Evolutionary conservation across 2,888 invertebrate species (phyloP).

Genomic region (Deroplatys truncata): DNA sequence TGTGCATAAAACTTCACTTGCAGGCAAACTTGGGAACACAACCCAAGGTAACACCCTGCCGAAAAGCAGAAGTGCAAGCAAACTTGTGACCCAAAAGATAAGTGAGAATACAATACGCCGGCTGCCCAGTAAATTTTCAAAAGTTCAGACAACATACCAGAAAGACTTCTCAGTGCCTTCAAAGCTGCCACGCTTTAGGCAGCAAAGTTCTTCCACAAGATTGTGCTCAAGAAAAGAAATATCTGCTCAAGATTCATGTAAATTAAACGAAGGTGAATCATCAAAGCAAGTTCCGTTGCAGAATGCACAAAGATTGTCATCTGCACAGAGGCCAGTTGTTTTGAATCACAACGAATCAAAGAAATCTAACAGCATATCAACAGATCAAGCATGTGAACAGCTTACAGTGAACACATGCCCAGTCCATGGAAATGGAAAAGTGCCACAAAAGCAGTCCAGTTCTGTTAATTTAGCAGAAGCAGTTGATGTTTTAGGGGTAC

Average conservation of each 20-base stretch:
- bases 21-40: neutral
- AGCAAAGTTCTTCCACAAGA: neutral
- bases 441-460: neutral
- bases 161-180: neutral
- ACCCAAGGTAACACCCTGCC: neutral
- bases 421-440: neutral
- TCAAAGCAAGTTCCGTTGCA: neutral
- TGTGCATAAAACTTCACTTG: neutral
- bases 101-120: neutral
- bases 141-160: neutral
- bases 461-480: neutral
- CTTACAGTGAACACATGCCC: neutral
- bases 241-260: neutral
- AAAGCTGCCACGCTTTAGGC: neutral
- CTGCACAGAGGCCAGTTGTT: neutral
- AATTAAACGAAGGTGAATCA: neutral
- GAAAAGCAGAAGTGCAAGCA: neutral
- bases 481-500: neutral
- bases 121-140: neutral
- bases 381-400: neutral
- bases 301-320: neutral
- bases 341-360: neutral
- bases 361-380: neutral
- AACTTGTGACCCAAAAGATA: neutral
- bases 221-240: neutral